These are phyloP conservation scores for Halcyon chelicuti DNA, from an alignment of 2,797 vertebrate species.

Conservation along the genomic window DNA sequence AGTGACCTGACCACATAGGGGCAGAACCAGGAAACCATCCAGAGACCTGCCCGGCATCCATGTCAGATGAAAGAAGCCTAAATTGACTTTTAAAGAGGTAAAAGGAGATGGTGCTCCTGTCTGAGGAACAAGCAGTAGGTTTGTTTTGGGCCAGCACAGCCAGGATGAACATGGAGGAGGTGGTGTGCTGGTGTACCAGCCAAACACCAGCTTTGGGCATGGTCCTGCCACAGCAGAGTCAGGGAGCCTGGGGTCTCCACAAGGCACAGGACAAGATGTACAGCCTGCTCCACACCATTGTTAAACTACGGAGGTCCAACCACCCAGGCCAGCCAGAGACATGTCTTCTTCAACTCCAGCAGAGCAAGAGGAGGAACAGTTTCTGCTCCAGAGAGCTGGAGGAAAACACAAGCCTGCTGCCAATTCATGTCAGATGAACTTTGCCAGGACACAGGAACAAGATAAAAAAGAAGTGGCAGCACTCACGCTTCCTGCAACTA, in stretches of 20 bases:
- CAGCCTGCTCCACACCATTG: not conserved
- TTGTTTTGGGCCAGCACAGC: not conserved
- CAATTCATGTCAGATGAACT: not conserved
- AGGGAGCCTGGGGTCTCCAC: not conserved
- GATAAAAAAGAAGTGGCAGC: slow-evolving; percentile 6
- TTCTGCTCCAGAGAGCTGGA: not conserved
- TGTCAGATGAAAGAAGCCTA: not conserved
- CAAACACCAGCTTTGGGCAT: not conserved
- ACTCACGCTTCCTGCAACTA: slow-evolving; percentile 13
- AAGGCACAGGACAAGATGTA: not conserved
- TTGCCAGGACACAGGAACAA: not conserved
- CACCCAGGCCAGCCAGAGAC: not conserved
- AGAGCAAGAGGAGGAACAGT: not conserved
- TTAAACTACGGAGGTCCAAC: not conserved
- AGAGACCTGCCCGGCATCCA: not conserved
- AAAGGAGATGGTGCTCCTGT: not conserved
- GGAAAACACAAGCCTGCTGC: not conserved
- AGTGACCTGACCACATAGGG: not conserved
- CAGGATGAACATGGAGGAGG: not conserved
- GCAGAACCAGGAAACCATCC: not conserved
- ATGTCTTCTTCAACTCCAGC: fast-evolving
- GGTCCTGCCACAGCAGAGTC: not conserved
- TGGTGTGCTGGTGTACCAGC: fast-evolving
- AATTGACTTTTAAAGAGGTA: not conserved
- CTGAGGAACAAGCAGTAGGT: not conserved